Conservation (phyloP, 1,140 invertebrate species). For the Brachionus paranguensis region DNA sequence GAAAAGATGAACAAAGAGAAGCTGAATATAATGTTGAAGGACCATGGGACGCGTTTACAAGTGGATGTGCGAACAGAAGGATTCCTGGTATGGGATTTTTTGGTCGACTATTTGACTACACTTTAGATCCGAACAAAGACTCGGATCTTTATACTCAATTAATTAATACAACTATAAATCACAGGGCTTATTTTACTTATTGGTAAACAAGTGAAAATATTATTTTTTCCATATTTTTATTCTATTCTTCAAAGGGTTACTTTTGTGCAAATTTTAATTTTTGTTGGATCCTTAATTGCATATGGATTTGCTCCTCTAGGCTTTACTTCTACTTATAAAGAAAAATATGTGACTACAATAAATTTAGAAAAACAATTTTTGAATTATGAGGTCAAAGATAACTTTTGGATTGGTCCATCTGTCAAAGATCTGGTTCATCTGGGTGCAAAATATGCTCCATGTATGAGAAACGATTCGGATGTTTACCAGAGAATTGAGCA, state of each 20-base stretch:
- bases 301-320: slow-evolving; percentile 92
- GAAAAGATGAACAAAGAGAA: background rate
- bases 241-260: slow-evolving; percentile 63
- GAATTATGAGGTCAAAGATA: slow-evolving; percentile 62
- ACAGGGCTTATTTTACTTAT: slow-evolving; percentile 38
- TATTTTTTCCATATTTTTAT: background rate
- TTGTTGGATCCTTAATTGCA: slow-evolving; percentile 78
- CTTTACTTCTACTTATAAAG: slow-evolving; percentile 59
- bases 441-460: slow-evolving; percentile 96
- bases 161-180: background rate
- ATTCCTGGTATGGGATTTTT: slow-evolving; percentile 27
- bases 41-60: slow-evolving; percentile 30
- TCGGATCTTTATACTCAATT: background rate
- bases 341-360: slow-evolving; percentile 40
- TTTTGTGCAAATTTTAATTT: slow-evolving; percentile 84
- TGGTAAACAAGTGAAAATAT: background rate
- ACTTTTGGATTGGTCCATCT: slow-evolving; percentile 58
- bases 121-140: background rate
- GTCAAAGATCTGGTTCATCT: slow-evolving; percentile 83
- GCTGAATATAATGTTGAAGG: background rate
- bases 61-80: background rate
- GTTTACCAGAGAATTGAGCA: slow-evolving; percentile 80
- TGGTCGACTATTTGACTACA: slow-evolving; percentile 24
- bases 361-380: slow-evolving; percentile 88
- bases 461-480: slow-evolving; percentile 86